Base-by-base conservation (phyloP, 2,797 vertebrate genomes). In the Gallinago stenura region DNA sequence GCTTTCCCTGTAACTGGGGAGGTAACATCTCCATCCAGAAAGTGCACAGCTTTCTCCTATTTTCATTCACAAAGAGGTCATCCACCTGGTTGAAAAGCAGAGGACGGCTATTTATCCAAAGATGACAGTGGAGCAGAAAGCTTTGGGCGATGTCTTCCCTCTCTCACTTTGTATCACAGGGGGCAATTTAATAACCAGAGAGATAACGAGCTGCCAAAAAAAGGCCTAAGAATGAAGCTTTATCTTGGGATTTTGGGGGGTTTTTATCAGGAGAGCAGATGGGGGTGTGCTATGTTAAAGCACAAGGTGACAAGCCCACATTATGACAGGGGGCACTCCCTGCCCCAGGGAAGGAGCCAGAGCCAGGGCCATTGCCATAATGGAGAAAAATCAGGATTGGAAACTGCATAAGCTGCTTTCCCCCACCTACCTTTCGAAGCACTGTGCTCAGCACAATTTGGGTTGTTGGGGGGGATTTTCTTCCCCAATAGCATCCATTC, bases 61-160 rank as follows among this genome's bases (percentile, higher is more conserved):
- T 58, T 62, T 28, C 51, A 15, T 10, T 41, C 25, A 25, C 21
- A 15, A 9, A 41, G 30, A 61, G 11, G 28, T 21, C 33, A 48
- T 12, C 56, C 2, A 2, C 19, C 45, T 35, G 26, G 39, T 1
- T 37, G 16, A 96, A n/a, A 86, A 95, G 90, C 96, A 85, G 95
- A 60, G 77, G 97, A 96, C 71, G 87, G 95, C 72, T 61, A 89
- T 53, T 77, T 87, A 66, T 87, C 87, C 41, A n/a, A 94, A 39
- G 65, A 13, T 14, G 14, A 21, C 51, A 48, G 41, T 0, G 0
- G 56, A 43, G 60, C n/a, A 66, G 60, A 61, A 30, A 46, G 65
- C 54, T 73, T 45, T 89, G 94, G 75, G 6, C 15, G 28, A 61
- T 5, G 6, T 25, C 30, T 41, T 58, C 43, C 14, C n/a, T 4